These are phyloP conservation scores for Tiphia femorata DNA, from an alignment of 2,888 invertebrate species.

Conservation along the genomic window DNA sequence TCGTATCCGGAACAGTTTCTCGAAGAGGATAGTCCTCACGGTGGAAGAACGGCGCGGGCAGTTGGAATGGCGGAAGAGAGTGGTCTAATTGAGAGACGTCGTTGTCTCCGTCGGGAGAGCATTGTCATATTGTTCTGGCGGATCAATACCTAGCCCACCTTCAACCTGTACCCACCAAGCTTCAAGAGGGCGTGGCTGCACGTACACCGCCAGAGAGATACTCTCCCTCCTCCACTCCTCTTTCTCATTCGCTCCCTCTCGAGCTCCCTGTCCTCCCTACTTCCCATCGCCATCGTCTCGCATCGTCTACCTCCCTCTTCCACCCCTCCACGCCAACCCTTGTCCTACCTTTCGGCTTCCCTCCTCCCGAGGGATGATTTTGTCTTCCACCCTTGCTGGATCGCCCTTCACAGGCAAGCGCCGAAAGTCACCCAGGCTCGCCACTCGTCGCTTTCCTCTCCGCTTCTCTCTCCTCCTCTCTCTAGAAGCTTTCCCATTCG, in stretches of 20 bases:
- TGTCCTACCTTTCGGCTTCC: conserved; percentile 31
- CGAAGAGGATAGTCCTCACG: too few species aligned
- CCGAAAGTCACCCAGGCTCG: conserved; percentile 18
- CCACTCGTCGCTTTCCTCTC: conserved; percentile 10
- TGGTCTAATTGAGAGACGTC: conserved; percentile 61
- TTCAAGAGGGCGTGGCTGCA: conserved; percentile 67
- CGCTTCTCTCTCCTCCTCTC: neutral
- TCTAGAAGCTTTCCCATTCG: conserved; percentile 2
- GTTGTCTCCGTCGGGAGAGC: conserved; percentile 64
- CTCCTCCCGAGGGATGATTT: conserved; percentile 29
- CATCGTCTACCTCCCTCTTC: conserved; percentile 1
- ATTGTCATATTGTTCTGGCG: conserved; percentile 64
- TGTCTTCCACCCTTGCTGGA: conserved; percentile 28
- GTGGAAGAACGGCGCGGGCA: too few species aligned
- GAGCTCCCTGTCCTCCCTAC: conserved; percentile 7
- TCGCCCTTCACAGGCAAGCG: conserved; percentile 30
- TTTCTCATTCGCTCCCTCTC: conserved; percentile 23
- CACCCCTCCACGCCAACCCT: conserved; percentile 8
- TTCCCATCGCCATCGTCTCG: conserved; percentile 1
- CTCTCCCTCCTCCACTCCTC: conserved; percentile 47
- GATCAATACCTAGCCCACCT: conserved; percentile 67
- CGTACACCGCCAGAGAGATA: conserved; percentile 64
- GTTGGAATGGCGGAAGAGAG: conserved; percentile 34
- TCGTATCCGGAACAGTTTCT: too few species aligned
- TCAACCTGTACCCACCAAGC: conserved; percentile 62